Base-by-base conservation (phyloP, 1,140 invertebrate genomes). In the Calliphora vicina region DNA sequence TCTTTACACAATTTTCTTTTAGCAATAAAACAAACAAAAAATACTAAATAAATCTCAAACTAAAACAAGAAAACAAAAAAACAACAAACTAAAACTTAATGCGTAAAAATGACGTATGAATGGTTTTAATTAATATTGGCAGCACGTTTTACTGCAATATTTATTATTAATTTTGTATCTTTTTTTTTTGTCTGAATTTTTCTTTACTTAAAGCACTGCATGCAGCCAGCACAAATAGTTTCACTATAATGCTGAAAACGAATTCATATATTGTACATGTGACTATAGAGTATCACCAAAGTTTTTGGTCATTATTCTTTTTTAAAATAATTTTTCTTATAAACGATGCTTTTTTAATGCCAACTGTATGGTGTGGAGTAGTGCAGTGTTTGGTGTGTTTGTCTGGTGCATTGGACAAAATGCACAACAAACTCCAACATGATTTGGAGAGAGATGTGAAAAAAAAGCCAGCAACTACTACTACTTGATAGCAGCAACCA, bases 61-160 rank as follows among this genome's bases (percentile, higher is more conserved):
- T n/a, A 67, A 23, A 67, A n/a, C n/a, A 67, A 67, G 23, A n/a
- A 23, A 67, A 67, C 6, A 57, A 15, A n/a, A 5, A 57, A 0
- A 57, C 0, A 57, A n/a, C 2, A 57, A 57, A 57, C 5, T n/a
- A 67, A 23, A 67, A 23, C 61, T 67, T 67, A 67, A 67, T 67
- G 61, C 61, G 61, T 67, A 67, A 67, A 67, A 67, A 25, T 67
- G 61, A 67, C 61, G 20, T 67, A 67, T 67, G 61, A 67, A 23
- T 67, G 61, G 61, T 23, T 74, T 74, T 74, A 74, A 74, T 74
- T 74, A 74, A 74, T 74, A 74, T 74, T 74, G 72, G 72, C 72
- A 27, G 27, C 27, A 35, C 27, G 72, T 74, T 74, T 74, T 74
- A 74, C 27, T 35, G 72, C 72, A 74, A 74, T 74, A 74, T 74